Base-by-base conservation (phyloP, 2,113 vertebrate species). In the Bostrychus sinensis region DNA sequence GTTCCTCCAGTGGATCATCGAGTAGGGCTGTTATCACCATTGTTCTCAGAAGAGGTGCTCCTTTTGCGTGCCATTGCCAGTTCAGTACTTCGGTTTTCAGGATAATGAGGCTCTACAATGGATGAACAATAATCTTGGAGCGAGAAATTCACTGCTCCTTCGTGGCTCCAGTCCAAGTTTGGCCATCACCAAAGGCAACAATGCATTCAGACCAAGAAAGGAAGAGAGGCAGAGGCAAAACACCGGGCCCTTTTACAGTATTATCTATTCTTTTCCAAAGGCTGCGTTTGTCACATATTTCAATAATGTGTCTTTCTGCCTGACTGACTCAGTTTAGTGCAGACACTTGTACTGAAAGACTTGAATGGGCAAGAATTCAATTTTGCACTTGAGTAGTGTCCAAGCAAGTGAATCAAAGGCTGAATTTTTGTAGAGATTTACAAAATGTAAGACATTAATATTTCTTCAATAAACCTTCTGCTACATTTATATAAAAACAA, bases 321-420 rank as follows among this genome's bases (percentile, higher is more conserved):
- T 59, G 72, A 56, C 66, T 84, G 79, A 1, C 70, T 72, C 73
- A 68, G 75, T 82, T 86, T 79, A 84, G 83, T 61, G 58, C 70
- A 81, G 77, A 83, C 84, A 85, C 82, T 88, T 78, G 74, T 80
- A 80, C 78, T 38, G 16, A 61, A 61, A 74, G 71, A 83, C 20
- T 20, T 67, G 83, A 81, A 80, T 74, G 74, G 78, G 71, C 72
- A 1, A 54, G 72, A 86, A 86, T 90, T 89, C 68, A 87, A 89
- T 88, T 80, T 86, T 84, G 71, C 82, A 88, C 82, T 91, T 89
- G 85, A 92, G 74, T 67, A 71, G 72, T 43, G 78, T 87, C 86
- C 81, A 89, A 87, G 76, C 53, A 62, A 66, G 61, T 75, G 56
- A 85, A 69, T 59, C 38, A 66, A 50, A 76, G 66, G 76, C 68